These are phyloP conservation scores for Parelbella ahira DNA, from an alignment of 2,888 invertebrate genomes.

Conservation along the genomic window DNA sequence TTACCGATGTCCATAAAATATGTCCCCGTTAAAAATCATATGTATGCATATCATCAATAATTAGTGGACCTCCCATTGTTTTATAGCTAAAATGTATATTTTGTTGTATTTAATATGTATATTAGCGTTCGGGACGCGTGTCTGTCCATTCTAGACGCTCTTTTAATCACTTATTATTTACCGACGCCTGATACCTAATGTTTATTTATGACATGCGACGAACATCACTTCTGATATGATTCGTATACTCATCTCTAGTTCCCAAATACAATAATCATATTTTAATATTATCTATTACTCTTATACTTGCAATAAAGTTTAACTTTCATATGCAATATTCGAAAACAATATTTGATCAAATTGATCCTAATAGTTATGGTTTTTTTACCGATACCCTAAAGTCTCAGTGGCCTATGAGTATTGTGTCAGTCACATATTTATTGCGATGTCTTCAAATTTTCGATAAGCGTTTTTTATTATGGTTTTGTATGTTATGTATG, in stretches of 20 bases:
- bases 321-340: neutral
- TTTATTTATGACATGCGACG: slow-evolving; percentile 20
- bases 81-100: slow-evolving; percentile 47
- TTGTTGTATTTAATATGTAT: slow-evolving; percentile 56
- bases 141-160: slow-evolving; percentile 37
- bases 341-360: too few species aligned
- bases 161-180: slow-evolving; percentile 40
- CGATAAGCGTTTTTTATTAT: too few species aligned
- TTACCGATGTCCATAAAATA: slow-evolving; percentile 38
- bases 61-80: slow-evolving; percentile 66
- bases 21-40: slow-evolving; percentile 44
- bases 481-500: too few species aligned
- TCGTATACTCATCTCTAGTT: slow-evolving; percentile 7
- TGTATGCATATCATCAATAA: slow-evolving; percentile 69
- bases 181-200: slow-evolving; percentile 15
- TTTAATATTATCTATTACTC: neutral
- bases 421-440: too few species aligned
- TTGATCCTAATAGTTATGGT: too few species aligned
- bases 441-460: too few species aligned
- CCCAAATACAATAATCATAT: neutral
- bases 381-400: too few species aligned
- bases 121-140: slow-evolving; percentile 58
- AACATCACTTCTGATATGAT: slow-evolving; percentile 10
- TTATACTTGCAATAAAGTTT: too few species aligned
- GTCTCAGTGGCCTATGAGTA: too few species aligned